These are phyloP conservation scores for Chaetodon auriga DNA, from an alignment of 2,113 vertebrate species.

Conservation along the genomic window DNA sequence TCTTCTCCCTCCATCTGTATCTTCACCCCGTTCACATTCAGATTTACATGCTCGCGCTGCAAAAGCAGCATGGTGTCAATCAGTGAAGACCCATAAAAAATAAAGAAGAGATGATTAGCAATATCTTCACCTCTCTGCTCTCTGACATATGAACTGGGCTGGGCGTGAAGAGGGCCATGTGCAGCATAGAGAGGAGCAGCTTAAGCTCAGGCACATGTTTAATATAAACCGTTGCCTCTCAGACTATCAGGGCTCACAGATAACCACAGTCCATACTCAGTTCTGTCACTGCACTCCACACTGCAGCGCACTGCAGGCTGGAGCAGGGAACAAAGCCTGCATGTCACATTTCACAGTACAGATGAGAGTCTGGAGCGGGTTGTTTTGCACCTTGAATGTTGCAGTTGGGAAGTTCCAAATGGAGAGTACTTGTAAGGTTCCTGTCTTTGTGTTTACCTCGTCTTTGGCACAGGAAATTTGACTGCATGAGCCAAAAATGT, in stretches of 20 bases:
- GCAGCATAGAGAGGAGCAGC: conserved; percentile 21
- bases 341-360: background rate
- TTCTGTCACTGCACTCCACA: background rate
- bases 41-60: conserved; percentile 4
- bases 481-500: background rate
- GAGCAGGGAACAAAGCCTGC: background rate
- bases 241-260: conserved; percentile 7
- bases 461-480: background rate
- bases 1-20: background rate
- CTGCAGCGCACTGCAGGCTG: conserved; percentile 3
- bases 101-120: background rate
- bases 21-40: background rate
- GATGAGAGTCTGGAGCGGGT: background rate
- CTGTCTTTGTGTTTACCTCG: background rate
- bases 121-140: background rate
- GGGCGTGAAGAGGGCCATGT: background rate
- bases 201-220: conserved; percentile 1
- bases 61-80: background rate
- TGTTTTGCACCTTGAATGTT: background rate
- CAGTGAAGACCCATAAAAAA: background rate
- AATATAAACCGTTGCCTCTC: conserved; percentile 17
- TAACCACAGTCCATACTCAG: background rate
- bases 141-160: background rate
- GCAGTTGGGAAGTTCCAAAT: background rate
- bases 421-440: too few species aligned